A percentile compares a stretch with the other conserved stretches of the same genome.
These are phyloP conservation scores for Ramphastos sulfuratus DNA, from an alignment of 2,113 vertebrate species.

Conservation along the genomic window DNA sequence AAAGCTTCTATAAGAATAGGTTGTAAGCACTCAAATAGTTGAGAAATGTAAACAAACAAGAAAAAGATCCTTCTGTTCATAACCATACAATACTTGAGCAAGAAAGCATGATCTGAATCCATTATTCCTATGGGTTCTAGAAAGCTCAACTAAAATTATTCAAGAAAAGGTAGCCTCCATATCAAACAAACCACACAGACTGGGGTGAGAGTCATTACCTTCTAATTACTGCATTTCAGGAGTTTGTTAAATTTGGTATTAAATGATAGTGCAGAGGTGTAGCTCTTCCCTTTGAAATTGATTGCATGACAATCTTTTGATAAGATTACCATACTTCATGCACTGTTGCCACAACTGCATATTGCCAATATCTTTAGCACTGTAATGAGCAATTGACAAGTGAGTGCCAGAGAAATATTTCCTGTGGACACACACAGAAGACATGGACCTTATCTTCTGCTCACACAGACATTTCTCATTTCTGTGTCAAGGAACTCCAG, in stretches of 20 bases:
- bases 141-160: not conserved
- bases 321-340: not conserved
- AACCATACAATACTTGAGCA: not conserved
- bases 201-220: not conserved
- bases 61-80: not conserved
- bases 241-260: not conserved
- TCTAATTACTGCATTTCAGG: not conserved
- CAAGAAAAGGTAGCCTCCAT: not conserved
- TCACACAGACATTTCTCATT: not conserved
- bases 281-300: not conserved
- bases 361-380: not conserved
- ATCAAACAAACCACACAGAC: not conserved
- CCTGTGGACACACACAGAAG: not conserved
- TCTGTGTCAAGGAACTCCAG: not conserved
- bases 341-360: not conserved
- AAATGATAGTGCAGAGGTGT: not conserved
- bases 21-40: not conserved
- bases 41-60: not conserved
- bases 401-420: not conserved
- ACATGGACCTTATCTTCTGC: not conserved
- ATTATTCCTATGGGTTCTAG: not conserved
- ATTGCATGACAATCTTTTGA: not conserved
- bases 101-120: not conserved
- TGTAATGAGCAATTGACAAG: not conserved
- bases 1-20: not conserved